Evolutionary conservation across 2,113 vertebrate genomes (phyloP), one percentile per base, ranked within the genome.

Genomic region (Silurus meridionalis): DNA sequence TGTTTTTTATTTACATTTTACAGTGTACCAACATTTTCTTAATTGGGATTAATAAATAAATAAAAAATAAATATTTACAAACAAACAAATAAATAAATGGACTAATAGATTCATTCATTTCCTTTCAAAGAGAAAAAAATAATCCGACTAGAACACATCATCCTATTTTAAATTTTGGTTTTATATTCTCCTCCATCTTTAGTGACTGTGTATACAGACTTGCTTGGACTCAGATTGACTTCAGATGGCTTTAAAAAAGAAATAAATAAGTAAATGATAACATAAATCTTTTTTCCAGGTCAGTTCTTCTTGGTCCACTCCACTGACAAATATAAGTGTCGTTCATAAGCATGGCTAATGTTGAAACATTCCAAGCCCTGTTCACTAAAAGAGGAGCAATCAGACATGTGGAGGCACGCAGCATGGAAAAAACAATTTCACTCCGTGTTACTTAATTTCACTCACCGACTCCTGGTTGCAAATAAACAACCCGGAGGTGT

Each of bases 401-500:
- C 87, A 81, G 86, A 83, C 82, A 66, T 48, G 61, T 61, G 64
- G 83, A 83, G 84, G 84, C 11, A 8, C 53, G 57, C 90, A 89
- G 84, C 67, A 28, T 74, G 50, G 25, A 67, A 85, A 37, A 86
- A 88, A 86, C 3, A 58, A 89, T 66, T 89, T 82, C 74, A 80
- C 2, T 55, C 81, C 5, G n/a, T 63, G 63, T 87, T 85, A 67
- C 48, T 17, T 60, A 86, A 90, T 93, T 91, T 91, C 9, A 69
- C 81, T 92, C 83, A 74, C 52, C 83, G 83, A 23, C 67, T 7
- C 82, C 83, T 50, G 72, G 88, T n/a, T 4, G 10, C 82, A 86
- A 86, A 83, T 74, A 67, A 91, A 88, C 55, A 85, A 80, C 61
- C 19, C 82, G 48, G 66, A 67, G 85, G 63, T 17, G 64, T 55